A percentile compares a stretch with the other conserved stretches of the same genome.
Conservation (phyloP, 2,113 vertebrate genomes). For the Thinocorus orbignyianus region DNA sequence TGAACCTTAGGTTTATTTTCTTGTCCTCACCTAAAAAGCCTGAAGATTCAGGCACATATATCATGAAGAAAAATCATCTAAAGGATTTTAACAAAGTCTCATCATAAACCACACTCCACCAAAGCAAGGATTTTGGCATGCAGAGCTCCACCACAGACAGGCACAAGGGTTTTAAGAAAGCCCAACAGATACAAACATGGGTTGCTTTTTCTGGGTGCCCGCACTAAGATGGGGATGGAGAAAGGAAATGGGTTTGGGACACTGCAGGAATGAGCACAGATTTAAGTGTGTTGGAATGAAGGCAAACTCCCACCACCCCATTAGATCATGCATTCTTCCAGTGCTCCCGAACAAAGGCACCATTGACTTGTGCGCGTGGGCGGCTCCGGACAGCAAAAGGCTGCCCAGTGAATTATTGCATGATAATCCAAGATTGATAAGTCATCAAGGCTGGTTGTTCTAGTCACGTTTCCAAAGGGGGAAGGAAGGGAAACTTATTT, state of each 20-base stretch:
- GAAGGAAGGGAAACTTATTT: not conserved
- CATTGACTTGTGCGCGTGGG: constrained; percentile 84
- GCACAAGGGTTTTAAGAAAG: not conserved
- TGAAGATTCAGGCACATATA: not conserved
- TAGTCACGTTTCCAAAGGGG: not conserved
- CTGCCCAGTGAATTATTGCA: constrained; percentile 54
- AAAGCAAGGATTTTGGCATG: not conserved
- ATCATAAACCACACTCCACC: not conserved
- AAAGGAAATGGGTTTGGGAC: constrained; percentile 46
- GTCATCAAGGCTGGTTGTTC: constrained; percentile 26
- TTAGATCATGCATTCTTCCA: constrained; percentile 88
- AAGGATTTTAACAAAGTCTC: not conserved
- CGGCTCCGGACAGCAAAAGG: constrained; percentile 43
- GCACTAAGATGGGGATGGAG: not conserved
- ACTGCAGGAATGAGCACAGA: constrained; percentile 50
- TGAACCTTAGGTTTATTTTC: not conserved
- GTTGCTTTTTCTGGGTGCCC: not conserved
- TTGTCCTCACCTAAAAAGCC: not conserved
- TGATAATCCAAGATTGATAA: constrained; percentile 44
- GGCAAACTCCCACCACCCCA: constrained; percentile 79
- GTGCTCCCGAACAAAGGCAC: constrained; percentile 79
- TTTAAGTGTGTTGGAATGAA: constrained; percentile 51
- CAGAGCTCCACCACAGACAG: not conserved
- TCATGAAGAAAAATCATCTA: not conserved
- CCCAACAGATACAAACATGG: not conserved